These are phyloP conservation scores for Microtus ochrogaster DNA, from an alignment of 2,113 vertebrate genomes.

Conservation along the genomic window DNA sequence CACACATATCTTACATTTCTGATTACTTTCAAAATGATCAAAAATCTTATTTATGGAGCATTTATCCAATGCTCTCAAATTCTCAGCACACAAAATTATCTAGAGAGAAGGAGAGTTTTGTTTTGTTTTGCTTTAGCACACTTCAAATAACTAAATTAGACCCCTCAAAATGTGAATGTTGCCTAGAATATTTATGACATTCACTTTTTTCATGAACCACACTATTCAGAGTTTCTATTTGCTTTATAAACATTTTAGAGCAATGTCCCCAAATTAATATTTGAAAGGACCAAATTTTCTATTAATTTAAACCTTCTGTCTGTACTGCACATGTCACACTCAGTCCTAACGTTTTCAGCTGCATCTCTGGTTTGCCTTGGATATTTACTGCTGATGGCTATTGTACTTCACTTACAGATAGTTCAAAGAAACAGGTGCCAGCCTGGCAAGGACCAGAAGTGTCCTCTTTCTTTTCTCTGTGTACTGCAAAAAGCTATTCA, in stretches of 20 bases:
- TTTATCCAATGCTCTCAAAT: background rate
- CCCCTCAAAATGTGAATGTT: background rate
- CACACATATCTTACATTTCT: background rate
- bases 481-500: background rate
- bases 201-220: background rate
- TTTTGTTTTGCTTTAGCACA: background rate
- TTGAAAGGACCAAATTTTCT: slow-evolving; percentile 54
- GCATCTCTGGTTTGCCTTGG: background rate
- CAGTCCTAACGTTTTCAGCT: background rate
- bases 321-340: background rate
- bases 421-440: slow-evolving; percentile 32
- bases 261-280: slow-evolving; percentile 47
- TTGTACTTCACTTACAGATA: background rate
- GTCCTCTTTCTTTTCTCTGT: slow-evolving; percentile 39
- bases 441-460: background rate
- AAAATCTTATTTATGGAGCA: background rate
- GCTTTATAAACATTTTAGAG: slow-evolving; percentile 55
- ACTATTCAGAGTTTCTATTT: background rate
- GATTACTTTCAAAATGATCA: background rate
- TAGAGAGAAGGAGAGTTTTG: background rate
- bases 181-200: background rate
- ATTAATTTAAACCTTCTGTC: slow-evolving; percentile 41
- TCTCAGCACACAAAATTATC: background rate
- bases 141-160: background rate
- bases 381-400: background rate